These are phyloP conservation scores for Hetaerina titia DNA, from an alignment of 2,888 invertebrate genomes.

Conservation along the genomic window DNA sequence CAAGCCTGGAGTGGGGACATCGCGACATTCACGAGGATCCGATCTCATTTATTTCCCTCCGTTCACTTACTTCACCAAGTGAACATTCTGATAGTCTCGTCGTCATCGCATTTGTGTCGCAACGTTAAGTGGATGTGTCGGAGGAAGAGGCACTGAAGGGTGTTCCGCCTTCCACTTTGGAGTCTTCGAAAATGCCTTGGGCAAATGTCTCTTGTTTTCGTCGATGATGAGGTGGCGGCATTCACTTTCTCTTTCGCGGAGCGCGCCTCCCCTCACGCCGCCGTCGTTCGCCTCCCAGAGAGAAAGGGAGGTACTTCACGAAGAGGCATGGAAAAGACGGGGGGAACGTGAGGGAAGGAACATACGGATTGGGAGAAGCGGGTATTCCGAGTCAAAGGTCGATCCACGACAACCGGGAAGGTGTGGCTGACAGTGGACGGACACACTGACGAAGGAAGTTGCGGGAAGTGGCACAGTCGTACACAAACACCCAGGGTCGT, in stretches of 20 bases:
- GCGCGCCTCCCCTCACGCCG: neutral
- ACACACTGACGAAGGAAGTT: neutral
- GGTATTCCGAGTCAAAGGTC: neutral
- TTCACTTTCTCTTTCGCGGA: conserved; percentile 1
- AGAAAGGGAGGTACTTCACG: neutral
- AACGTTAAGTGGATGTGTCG: neutral
- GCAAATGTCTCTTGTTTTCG: neutral
- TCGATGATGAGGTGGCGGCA: neutral
- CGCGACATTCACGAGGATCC: neutral
- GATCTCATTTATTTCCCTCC: neutral
- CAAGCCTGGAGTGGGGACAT: neutral
- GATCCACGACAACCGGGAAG: neutral
- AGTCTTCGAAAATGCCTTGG: neutral
- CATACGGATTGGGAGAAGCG: neutral
- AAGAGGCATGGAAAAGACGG: neutral
- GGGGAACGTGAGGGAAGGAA: neutral
- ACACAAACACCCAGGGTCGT: neutral
- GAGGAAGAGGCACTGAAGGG: neutral
- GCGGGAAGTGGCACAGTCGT: neutral
- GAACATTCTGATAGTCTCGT: neutral
- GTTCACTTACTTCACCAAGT: neutral
- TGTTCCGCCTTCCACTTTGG: neutral
- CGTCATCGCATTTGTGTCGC: neutral
- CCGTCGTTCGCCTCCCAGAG: neutral
- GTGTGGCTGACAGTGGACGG: neutral